Base-by-base conservation (phyloP, 1,140 invertebrate genomes). In the Neodiprion pinetum region DNA sequence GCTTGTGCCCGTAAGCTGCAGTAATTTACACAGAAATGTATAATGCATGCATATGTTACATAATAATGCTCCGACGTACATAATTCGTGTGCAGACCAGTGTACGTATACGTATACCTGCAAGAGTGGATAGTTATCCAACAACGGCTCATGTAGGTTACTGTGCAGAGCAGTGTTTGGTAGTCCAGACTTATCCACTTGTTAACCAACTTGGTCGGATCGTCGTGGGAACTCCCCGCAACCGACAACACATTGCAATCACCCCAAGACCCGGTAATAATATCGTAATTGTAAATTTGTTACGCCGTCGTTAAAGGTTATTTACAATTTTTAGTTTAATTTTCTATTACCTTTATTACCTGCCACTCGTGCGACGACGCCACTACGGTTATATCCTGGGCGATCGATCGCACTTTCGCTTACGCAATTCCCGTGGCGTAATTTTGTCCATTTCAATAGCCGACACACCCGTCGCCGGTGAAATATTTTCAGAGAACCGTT, bases 261-360 rank as follows among this genome's bases (percentile, higher is more conserved):
- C 76, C 76, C 28, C 28, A 40, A 79, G 79, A 76, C 73, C 77
- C 74, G 78, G 80, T 82, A 85, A 87, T 86, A 82, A 87, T 85
- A 86, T 85, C 81, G 84, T 86, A 84, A 88, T 86, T 85, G 84
- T 82, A 84, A 83, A 87, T 87, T 87, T 78, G 87, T 84, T 85
- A 85, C 81, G 85, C 81, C 78, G 80, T 80, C 84, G 80, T 86
- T 85, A 85, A 85, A 84, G 82, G 79, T 83, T 83, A 82, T 84
- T 86, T 80, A 80, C 84, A 75, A 84, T 80, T 86, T 82, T 86
- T 87, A 86, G 80, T 81, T 79, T 78, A 83, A 84, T 85, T 85
- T 84, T 78, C 81, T 80, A 84, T 85, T 83, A 84, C 67, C 76
- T 77, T 73, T 70, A 73, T 70, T 66, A 72, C 49, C n/a, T 12